Base-by-base conservation (phyloP, 2,113 vertebrate genomes). In the Thunnus maccoyii region DNA sequence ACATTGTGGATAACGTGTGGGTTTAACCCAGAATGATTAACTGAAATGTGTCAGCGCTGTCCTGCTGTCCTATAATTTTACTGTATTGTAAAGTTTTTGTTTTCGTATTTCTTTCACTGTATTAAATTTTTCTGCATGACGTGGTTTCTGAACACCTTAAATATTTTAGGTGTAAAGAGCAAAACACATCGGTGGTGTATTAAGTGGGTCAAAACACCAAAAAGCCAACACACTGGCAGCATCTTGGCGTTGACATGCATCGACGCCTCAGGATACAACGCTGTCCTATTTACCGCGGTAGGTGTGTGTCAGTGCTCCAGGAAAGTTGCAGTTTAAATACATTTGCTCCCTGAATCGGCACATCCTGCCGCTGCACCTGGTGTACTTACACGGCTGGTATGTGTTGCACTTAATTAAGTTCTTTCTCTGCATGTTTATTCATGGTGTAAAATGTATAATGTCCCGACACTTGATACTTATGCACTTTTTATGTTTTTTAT, bases 401-500 rank as follows among this genome's bases (percentile, higher is more conserved):
- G 25, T 16, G 4, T 58, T 64, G 9, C 41, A 47, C 65, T 68
- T 9, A 11, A 51, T n/a, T 18, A 15, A 18, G 25, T 36, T 20
- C 3, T 51, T n/a, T 48, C 17, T 15, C 22, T 32, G 14, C 22
- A 32, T 25, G 18, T 56, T 27, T 62, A 25, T 76, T n/a, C 12
- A 44, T 67, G 1, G 7, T 55, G 4, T 2, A 36, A 62, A 67
- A 51, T 58, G 2, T 50, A 46, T 57, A 30, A 54, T 50, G 36
- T 36, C 12, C 20, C 20, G 16, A 52, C 15, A 88, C 27, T 25
- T 0, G 6, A 87, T 63, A 22, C 13, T 10, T 65, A 14, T 13
- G 22, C n/a, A n/a, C 13, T n/a, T 62, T 78, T 63, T 36, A 64
- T 52, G 36, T 54, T 20, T 25, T 56, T 30, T 56, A 44, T 57